Evolutionary conservation across 2,797 vertebrate species (phyloP), one percentile per base, ranked within the genome.

Genomic region (Otus scops): DNA sequence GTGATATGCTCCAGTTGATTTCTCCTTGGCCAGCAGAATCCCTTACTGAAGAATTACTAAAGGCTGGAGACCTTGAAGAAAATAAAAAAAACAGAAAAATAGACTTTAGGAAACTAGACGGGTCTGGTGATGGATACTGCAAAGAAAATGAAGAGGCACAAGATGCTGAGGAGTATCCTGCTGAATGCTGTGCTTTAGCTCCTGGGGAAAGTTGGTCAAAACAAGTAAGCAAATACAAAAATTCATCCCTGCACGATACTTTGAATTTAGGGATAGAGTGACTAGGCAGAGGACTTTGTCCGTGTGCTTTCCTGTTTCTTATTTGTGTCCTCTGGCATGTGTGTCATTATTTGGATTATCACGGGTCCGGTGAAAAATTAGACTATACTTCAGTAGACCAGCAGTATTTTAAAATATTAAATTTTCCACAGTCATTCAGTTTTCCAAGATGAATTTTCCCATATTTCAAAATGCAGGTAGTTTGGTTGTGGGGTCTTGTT

Each of bases 221-320:
- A 91, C 97, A 97, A 95, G 98, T 98, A 98, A 98, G 98, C 80
- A 57, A 85, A 75, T 26, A 38, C 36, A 88, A 84, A 86, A 93
- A 39, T 20, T 2, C 39, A 36, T 68, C 45, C 13, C 11, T 45
- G 34, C 0, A 0, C 93, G 47, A 15, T 74, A 50, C 26, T 88
- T 82, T 67, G 60, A 70, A 28, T 76, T 91, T 53, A 60, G 47
- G 17, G 15, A 54, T 64, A 48, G 32, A 70, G 26, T 59, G 32
- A 45, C 28, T 13, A 23, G 54, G 54, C 16, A 86, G 20, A 50
- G 51, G 21, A 16, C 18, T 79, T 39, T 57, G 26, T 68, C 20
- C 10, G 0, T 38, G 47, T 23, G 38, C 13, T 68, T 67, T 89
- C 32, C 30, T 71, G 13, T 53, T 73, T 61, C 41, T 74, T 59